Evolutionary conservation across 2,888 invertebrate species (phyloP).

Genomic region (Penaeus monodon): DNA sequence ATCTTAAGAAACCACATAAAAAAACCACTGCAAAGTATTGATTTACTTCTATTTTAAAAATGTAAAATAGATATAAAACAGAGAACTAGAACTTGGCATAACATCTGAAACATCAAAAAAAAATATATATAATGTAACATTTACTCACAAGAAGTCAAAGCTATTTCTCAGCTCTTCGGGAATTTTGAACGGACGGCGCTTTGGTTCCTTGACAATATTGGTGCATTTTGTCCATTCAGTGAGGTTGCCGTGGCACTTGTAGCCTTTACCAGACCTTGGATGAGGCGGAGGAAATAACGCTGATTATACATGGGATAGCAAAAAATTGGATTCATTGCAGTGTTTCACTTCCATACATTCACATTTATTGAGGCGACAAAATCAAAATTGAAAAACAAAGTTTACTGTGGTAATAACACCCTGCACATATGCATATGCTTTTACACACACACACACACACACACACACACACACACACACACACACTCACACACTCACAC

Average conservation of each 20-base stretch:
- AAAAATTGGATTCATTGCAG: not conserved
- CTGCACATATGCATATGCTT: not conserved
- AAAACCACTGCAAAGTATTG: no score
- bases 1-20: no score
- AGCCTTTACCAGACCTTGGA: conserved; percentile 78
- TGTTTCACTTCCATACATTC: not conserved
- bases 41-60: no score
- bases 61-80: no score
- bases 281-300: conserved; percentile 3
- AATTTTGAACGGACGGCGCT: conserved; percentile 79
- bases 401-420: no score
- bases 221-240: conserved; percentile 93
- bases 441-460: no score
- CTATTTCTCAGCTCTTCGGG: conserved; percentile 73
- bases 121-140: not conserved
- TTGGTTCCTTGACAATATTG: conserved; percentile 79
- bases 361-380: no score
- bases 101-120: no score
- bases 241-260: conserved; percentile 85
- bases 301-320: not conserved
- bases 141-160: not conserved
- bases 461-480: no score
- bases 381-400: no score
- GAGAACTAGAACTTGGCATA: no score
- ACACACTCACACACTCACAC: no score